These are phyloP conservation scores for Nannoperca australis DNA, from an alignment of 2,797 vertebrate species.

Conservation along the genomic window DNA sequence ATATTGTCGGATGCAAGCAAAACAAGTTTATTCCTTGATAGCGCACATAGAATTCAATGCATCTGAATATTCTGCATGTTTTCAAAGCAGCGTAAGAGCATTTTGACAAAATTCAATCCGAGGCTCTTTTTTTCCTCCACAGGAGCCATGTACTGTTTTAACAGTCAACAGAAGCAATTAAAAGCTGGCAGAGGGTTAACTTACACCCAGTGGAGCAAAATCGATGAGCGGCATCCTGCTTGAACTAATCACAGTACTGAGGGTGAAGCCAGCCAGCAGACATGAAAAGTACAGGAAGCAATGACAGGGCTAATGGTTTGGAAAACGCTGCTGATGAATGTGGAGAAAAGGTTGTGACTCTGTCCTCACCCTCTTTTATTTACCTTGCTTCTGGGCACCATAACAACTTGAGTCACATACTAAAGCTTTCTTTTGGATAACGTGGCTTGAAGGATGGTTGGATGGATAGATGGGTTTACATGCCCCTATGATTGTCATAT, in stretches of 20 bases:
- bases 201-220: constrained; percentile 78
- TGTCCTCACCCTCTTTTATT: constrained; percentile 61
- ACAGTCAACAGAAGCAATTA: constrained; percentile 79
- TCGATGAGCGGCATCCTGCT: constrained; percentile 78
- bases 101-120: constrained; percentile 33
- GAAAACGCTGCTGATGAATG: constrained; percentile 80
- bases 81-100: constrained; percentile 11
- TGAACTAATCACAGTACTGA: constrained; percentile 78
- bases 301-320: constrained; percentile 81
- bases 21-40: constrained; percentile 48
- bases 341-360: constrained; percentile 64
- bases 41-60: constrained; percentile 23
- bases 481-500: constrained; percentile 3
- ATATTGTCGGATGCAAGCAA: constrained; percentile 53
- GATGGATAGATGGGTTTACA: constrained; percentile 14
- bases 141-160: constrained; percentile 59
- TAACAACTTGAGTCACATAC: constrained; percentile 23
- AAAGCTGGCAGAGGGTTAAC: constrained; percentile 80
- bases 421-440: constrained; percentile 14
- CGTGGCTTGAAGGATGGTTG: constrained; percentile 18
- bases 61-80: constrained; percentile 36
- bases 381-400: constrained; percentile 52
- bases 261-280: constrained; percentile 72
- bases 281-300: constrained; percentile 81
- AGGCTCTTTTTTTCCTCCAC: background rate